Evolutionary conservation across 2,888 invertebrate species (phyloP), one percentile per base, ranked within the genome.

Genomic region (Gibbula magus): DNA sequence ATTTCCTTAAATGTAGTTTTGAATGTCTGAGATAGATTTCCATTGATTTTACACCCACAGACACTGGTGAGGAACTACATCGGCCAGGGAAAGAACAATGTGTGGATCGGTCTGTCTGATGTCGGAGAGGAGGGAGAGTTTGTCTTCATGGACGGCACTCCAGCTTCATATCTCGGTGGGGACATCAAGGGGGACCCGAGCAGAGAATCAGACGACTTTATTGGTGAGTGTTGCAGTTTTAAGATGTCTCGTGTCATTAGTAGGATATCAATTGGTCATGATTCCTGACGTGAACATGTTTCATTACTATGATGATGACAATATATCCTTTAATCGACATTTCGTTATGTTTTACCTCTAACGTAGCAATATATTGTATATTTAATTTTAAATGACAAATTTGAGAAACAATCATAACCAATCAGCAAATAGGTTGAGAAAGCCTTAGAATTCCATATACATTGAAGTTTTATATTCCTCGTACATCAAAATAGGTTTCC

Each of bases 21-120:
- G 35, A 29, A 16, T 10, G 25, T 70, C 3, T 29, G 0, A 56
- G 25, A 20, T 13, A 56, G 13, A 0, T 22, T 56, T 56, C 10
- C 13, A 4, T 56, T 22, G 13, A 22, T 4, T 25, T 56, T 20
- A 4, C 39, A 22, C 4, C 10, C 39, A 13, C n/a, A 77, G 77
- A 52, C 51, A 4, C 52, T 20, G 22, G 35, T 78, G 18, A 67
- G 20, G 29, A 35, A 29, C 13, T 78, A 70, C 20, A 29, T 78
- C 25, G 22, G 78, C 29, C 78, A 66, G 20, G 51, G 66, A 4
- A 22, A 35, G n/a, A 29, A 45, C 32, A 20, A 78, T 16, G 70
- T 78, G 1, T 78, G 78, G 78, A 61, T 78, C 52, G 78, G 78
- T 8, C n/a, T 78, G 29, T 39, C 35, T 51, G 78, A 78, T 29